Percentiles rank a stretch among this genome's conserved stretches.
phyloP scores from a whole-genome alignment of 2,797 vertebrate genomes.

The Serranus cabrilla region DNA sequence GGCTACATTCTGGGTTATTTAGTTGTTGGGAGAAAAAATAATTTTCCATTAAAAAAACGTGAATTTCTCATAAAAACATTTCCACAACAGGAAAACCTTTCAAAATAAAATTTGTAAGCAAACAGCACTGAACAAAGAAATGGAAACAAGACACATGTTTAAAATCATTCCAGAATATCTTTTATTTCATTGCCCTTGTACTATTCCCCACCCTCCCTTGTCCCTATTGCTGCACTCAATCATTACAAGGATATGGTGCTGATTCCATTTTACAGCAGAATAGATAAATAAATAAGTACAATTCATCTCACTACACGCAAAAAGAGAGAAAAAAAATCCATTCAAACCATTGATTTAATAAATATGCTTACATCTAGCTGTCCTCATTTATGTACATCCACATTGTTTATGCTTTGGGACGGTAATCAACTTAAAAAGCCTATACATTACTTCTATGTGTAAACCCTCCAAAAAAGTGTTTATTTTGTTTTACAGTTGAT shows the following conservation, averaged over 20 bases:
- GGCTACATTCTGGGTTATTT: too few relatives aligned
- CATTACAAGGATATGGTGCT: slow-evolving; percentile 85
- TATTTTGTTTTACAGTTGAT: slow-evolving; percentile 62
- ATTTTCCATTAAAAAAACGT: too few relatives aligned
- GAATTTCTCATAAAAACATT: too few relatives aligned
- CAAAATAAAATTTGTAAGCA: not conserved
- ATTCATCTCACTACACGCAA: slow-evolving; percentile 85
- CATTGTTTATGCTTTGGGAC: slow-evolving; percentile 83
- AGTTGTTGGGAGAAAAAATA: too few relatives aligned
- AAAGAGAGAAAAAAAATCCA: slow-evolving; percentile 75
- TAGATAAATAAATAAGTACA: slow-evolving; percentile 86
- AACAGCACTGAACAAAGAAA: slow-evolving; percentile 2
- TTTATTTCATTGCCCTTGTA: slow-evolving; percentile 79
- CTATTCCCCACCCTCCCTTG: slow-evolving; percentile 52
- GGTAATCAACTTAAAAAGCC: slow-evolving; percentile 80
- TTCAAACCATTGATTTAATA: slow-evolving; percentile 84
- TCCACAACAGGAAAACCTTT: not conserved
- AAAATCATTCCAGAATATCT: slow-evolving; percentile 84
- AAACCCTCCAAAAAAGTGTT: slow-evolving; percentile 60
- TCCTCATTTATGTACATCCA: slow-evolving; percentile 85
- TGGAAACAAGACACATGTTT: slow-evolving; percentile 53
- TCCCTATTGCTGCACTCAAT: slow-evolving; percentile 77
- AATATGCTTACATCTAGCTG: slow-evolving; percentile 85
- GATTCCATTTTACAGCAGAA: slow-evolving; percentile 83
- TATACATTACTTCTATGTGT: slow-evolving; percentile 76